Percentiles rank a stretch among this genome's conserved stretches.
phyloP scores from a whole-genome alignment of 2,888 invertebrate genomes.

The Ommatoiulus sabulosus region DNA sequence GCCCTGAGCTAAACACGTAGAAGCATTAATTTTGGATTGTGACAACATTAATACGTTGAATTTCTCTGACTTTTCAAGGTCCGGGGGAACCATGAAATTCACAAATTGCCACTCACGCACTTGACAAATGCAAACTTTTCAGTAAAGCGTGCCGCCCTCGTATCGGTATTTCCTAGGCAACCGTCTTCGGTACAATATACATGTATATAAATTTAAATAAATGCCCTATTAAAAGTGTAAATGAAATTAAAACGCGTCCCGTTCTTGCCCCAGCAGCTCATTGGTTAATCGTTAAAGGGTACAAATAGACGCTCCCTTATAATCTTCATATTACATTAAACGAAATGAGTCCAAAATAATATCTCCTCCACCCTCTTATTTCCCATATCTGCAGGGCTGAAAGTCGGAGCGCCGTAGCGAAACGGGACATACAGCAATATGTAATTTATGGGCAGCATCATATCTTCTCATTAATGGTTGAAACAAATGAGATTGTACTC shows the following conservation, averaged over 20 bases:
- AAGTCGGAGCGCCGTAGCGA: neutral
- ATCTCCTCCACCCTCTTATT: slow-evolving; percentile 41
- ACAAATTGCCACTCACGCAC: no score
- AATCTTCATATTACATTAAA: slow-evolving; percentile 41
- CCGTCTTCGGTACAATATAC: neutral
- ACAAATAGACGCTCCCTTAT: slow-evolving; percentile 41
- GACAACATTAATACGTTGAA: no score
- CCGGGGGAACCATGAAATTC: no score
- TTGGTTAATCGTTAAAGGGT: slow-evolving; percentile 23
- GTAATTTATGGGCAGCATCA: slow-evolving; percentile 54
- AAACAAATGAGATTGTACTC: slow-evolving; percentile 56
- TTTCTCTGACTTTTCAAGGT: no score
- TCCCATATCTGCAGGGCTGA: slow-evolving; percentile 1
- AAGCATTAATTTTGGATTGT: no score
- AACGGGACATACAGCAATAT: slow-evolving; percentile 35
- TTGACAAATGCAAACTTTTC: neutral
- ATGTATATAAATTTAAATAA: slow-evolving; percentile 32
- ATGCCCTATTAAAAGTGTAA: slow-evolving; percentile 38
- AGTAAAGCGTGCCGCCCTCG: neutral
- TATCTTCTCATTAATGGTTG: slow-evolving; percentile 56
- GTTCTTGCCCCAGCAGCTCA: neutral
- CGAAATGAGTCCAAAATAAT: slow-evolving; percentile 45
- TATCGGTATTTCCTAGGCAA: neutral
- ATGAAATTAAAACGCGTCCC: slow-evolving; percentile 44
- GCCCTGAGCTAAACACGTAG: no score